A percentile compares a stretch with the other conserved stretches of the same genome.
These are phyloP conservation scores for Holocentrus rufus DNA, from an alignment of 2,797 vertebrate species.

Conservation along the genomic window DNA sequence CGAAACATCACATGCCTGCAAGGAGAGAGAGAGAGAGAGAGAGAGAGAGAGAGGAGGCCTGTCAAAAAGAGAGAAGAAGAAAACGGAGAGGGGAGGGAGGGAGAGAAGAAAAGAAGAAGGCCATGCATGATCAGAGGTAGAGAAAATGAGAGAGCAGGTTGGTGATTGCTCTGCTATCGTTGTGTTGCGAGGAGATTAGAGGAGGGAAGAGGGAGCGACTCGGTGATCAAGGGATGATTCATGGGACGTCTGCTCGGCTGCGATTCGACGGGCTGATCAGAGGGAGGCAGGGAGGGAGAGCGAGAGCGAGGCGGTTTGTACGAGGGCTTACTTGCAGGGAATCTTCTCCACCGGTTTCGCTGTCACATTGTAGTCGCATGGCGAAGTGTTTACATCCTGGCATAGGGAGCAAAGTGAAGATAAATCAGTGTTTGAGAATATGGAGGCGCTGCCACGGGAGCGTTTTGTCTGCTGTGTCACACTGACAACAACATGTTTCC, in stretches of 20 bases:
- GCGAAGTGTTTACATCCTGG: conserved; percentile 77
- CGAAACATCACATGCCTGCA: conserved; percentile 84
- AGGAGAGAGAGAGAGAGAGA: conserved; percentile 47
- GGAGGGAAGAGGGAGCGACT: conserved; percentile 45
- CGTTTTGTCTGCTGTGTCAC: not conserved
- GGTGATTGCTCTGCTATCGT: conserved; percentile 49
- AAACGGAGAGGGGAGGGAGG: conserved; percentile 21
- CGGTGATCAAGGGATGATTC: conserved; percentile 62
- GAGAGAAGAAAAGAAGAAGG: conserved; percentile 43
- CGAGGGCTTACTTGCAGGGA: conserved; percentile 82
- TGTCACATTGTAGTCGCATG: conserved; percentile 78
- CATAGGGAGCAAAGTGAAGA: conserved; percentile 31
- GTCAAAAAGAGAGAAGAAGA: conserved; percentile 31
- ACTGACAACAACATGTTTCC: conserved; percentile 22
- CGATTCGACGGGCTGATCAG: conserved; percentile 46
- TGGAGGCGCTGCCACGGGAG: not conserved
- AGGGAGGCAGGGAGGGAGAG: conserved; percentile 2
- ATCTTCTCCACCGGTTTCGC: conserved; percentile 76
- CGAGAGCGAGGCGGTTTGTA: conserved; percentile 37
- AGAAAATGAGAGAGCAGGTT: conserved; percentile 51
- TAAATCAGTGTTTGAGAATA: conserved; percentile 17
- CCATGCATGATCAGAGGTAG: conserved; percentile 39
- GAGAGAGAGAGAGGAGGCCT: not conserved
- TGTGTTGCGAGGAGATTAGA: conserved; percentile 49
- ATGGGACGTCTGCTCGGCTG: conserved; percentile 34